Conservation (phyloP, 2,797 vertebrate species). For the Karalla daura region DNA sequence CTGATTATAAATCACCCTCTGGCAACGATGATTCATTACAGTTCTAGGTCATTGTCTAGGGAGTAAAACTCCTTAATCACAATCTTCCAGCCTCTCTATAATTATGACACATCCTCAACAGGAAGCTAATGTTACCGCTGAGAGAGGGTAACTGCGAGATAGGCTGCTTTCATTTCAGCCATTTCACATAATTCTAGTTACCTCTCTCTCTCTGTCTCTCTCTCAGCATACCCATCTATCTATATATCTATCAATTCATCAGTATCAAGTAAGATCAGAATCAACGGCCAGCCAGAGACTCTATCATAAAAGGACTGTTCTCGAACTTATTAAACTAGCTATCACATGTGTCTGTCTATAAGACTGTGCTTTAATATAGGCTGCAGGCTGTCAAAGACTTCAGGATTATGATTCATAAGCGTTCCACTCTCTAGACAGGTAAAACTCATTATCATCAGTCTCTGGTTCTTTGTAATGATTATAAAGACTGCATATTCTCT, state of each 20-base stretch:
- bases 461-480: slow-evolving; percentile 72
- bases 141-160: slow-evolving; percentile 35
- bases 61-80: slow-evolving; percentile 67
- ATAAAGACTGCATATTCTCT: slow-evolving; percentile 60
- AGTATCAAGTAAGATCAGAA: slow-evolving; percentile 4
- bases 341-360: slow-evolving; percentile 44
- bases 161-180: slow-evolving; percentile 12
- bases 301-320: slow-evolving; percentile 32
- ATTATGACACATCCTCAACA: slow-evolving; percentile 68
- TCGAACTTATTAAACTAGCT: slow-evolving; percentile 32
- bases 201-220: background rate
- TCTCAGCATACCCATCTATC: background rate
- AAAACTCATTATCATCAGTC: slow-evolving; percentile 76
- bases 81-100: slow-evolving; percentile 57
- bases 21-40: slow-evolving; percentile 65
- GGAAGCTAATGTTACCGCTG: slow-evolving; percentile 55
- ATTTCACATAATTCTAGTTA: slow-evolving; percentile 14
- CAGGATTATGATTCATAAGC: slow-evolving; percentile 76
- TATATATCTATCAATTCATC: background rate
- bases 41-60: slow-evolving; percentile 60
- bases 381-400: slow-evolving; percentile 51
- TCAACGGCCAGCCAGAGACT: slow-evolving; percentile 24
- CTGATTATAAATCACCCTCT: slow-evolving; percentile 57
- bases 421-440: slow-evolving; percentile 68
- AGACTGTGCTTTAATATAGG: slow-evolving; percentile 52